Base-by-base conservation (phyloP, 2,888 invertebrate species). In the Xestia rhomboidea region DNA sequence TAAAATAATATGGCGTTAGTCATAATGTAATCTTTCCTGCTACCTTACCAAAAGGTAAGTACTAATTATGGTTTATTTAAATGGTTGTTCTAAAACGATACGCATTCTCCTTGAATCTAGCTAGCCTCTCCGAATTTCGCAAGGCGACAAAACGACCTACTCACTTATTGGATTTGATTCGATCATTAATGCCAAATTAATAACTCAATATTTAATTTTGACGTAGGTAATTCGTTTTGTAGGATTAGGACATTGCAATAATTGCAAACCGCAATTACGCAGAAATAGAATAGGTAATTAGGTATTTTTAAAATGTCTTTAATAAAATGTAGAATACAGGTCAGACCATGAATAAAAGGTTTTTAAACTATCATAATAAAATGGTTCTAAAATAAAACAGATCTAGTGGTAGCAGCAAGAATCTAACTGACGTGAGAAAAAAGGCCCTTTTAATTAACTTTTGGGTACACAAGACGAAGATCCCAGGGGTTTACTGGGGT, bases 401-500 rank as follows among this genome's bases (percentile, higher is more conserved):
- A 57, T 30, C 30, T 73, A 41, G n/a, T 27, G 30, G 38, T n/a
- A 46, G 30, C 49, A 49, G 27, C 27, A 15, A 41, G 51, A 79
- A 73, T 46, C 7, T 72, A 63, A 71, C 30, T 44, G 62, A 60
- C 49, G 57, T 68, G 54, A 63, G 68, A 72, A 82, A 82, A 68
- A 66, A 63, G 46, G 49, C 11, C 41, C 15, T 74, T 83, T 83
- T 80, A 81, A 88, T 86, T 86, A 83, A 86, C 73, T 85, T 84
- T 84, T 72, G 76, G 75, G 77, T 76, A 63, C 76, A 76, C 75
- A 60, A 79, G 73, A 86, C 51, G 57, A 68, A 82, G 70, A 87
- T 86, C 84, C 87, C 81, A 60, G 60, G 82, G 88, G 76, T 76
- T 88, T 82, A 88, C 76, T 60, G 34, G 75, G 77, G 72, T 69